phyloP scores from a whole-genome alignment of 2,113 vertebrate genomes.

The Reinhardtius hippoglossoides region DNA sequence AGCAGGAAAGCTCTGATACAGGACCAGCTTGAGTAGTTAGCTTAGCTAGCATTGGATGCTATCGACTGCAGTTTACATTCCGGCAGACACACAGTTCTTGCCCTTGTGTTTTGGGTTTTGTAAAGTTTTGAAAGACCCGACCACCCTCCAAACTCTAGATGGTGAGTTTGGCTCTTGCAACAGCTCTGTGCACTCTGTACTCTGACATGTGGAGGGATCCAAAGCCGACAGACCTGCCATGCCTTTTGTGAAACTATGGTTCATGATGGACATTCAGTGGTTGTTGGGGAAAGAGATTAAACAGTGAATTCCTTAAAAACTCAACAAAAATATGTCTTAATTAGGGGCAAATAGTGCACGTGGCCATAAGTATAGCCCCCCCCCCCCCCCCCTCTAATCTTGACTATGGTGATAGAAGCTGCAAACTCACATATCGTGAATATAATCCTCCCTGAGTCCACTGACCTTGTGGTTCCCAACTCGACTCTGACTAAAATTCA shows the following conservation, averaged over 20 bases:
- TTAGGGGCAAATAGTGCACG: not conserved
- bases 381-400: no score
- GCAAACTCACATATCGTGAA: not conserved
- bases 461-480: slow-evolving; percentile 4
- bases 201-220: no score
- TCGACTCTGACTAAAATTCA: not conserved
- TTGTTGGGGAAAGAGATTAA: not conserved
- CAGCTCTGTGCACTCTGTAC: no score
- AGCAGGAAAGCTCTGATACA: no score
- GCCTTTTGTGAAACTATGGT: not conserved
- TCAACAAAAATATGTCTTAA: not conserved
- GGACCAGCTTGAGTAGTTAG: no score
- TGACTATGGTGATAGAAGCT: not conserved
- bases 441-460: slow-evolving; percentile 8
- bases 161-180: no score
- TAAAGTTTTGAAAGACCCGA: no score
- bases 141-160: no score
- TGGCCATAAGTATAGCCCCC: not conserved
- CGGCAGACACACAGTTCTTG: no score
- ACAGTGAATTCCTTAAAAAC: not conserved
- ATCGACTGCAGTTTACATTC: no score
- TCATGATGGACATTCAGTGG: not conserved
- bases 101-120: no score
- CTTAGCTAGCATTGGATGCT: no score
- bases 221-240: not conserved